These are phyloP conservation scores for Cladopsammia gracilis DNA, from an alignment of 64 coral and sea anemone species.

Conservation along the genomic window DNA sequence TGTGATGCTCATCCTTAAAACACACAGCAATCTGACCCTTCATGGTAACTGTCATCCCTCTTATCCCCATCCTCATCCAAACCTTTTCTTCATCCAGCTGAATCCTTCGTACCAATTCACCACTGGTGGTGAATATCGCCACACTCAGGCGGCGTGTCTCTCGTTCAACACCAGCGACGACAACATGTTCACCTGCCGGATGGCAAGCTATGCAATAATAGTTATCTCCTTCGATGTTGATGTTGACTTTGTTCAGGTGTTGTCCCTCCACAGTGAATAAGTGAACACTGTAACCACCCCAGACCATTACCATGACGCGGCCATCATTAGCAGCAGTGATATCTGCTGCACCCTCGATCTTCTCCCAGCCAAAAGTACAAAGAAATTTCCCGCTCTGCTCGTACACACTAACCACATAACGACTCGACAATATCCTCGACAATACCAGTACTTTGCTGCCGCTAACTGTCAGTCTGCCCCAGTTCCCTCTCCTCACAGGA, in stretches of 20 bases:
- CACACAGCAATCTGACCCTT: constrained; percentile 27
- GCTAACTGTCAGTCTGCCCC: constrained; percentile 1
- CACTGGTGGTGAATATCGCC: not conserved
- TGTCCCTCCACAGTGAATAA: constrained; percentile 22
- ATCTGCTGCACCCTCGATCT: not conserved
- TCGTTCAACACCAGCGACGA: not conserved
- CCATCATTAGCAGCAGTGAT: constrained; percentile 38
- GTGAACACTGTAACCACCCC: not conserved
- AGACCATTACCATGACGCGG: constrained; percentile 29
- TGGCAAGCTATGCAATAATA: constrained; percentile 15
- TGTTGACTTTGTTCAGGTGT: not conserved
- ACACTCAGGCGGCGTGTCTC: not conserved
- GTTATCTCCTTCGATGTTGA: not conserved
- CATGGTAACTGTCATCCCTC: not conserved
- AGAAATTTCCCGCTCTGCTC: not conserved
- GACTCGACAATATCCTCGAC: not conserved
- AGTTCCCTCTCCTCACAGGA: not conserved
- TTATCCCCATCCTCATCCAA: too few relatives aligned
- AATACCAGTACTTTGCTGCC: constrained; percentile 28
- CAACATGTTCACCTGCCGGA: not conserved
- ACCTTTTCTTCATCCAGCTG: not conserved
- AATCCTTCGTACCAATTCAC: not conserved
- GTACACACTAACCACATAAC: too few relatives aligned
- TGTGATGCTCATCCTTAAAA: too few relatives aligned
- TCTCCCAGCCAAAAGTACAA: not conserved